Evolutionary conservation across 2,888 invertebrate genomes (phyloP).

Genomic region (Zelleria hepariella): DNA sequence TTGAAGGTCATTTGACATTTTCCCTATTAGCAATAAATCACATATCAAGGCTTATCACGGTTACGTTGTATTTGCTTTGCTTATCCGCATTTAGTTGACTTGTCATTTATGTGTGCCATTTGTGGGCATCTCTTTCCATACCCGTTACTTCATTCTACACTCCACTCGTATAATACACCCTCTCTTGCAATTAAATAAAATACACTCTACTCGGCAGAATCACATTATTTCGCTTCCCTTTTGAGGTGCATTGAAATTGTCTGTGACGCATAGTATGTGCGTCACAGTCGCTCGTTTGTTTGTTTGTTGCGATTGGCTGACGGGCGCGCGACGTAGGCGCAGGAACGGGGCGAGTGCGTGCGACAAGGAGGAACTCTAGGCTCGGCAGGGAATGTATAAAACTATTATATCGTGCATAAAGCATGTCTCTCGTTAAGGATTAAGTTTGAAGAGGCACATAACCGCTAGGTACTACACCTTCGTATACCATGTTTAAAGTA

Average conservation of each 20-base stretch:
- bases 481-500: conserved; percentile 65
- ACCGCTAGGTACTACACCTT: conserved; percentile 62
- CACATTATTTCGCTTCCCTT: conserved; percentile 11
- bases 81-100: conserved; percentile 1
- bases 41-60: conserved; percentile 8
- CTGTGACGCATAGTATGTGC: neutral
- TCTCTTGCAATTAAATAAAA: conserved; percentile 31
- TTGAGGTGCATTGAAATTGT: neutral
- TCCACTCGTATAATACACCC: conserved; percentile 4
- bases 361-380: conserved; percentile 58
- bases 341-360: conserved; percentile 32
- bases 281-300: neutral
- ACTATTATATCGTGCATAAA: conserved; percentile 26
- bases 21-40: conserved; percentile 7
- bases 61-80: neutral
- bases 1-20: neutral
- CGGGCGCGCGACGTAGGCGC: neutral
- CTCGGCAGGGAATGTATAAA: conserved; percentile 58
- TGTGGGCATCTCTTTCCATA: conserved; percentile 4
- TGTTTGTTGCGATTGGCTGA: neutral
- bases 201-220: conserved; percentile 23
- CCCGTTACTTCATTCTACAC: conserved; percentile 8
- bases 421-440: conserved; percentile 32
- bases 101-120: no score
- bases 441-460: conserved; percentile 53